phyloP scores from a whole-genome alignment of 2,797 vertebrate genomes.

The Molossus alvarezi region DNA sequence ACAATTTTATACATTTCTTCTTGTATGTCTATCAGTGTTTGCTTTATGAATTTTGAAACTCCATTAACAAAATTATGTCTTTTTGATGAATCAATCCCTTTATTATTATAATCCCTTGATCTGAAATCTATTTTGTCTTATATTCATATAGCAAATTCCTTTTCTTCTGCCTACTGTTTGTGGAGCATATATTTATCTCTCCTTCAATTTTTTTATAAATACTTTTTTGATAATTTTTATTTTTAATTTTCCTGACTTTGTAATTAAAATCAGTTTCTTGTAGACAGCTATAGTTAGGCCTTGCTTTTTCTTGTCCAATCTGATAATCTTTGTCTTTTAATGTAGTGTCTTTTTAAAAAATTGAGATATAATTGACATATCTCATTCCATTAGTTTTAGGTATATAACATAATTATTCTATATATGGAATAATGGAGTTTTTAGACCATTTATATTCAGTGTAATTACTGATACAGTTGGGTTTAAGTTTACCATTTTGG shows the following conservation, averaged over 20 bases:
- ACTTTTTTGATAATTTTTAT: not conserved
- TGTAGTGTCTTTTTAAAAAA: not conserved
- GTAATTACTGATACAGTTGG: not conserved
- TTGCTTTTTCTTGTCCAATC: not conserved
- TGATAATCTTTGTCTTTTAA: conserved; percentile 1
- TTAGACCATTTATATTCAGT: not conserved
- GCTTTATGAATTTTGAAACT: not conserved
- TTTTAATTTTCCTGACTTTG: not conserved
- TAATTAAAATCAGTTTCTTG: not conserved
- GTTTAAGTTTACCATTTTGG: conserved; percentile 6
- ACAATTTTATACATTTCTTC: conserved; percentile 27
- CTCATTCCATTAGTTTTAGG: not conserved
- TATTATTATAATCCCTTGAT: not conserved
- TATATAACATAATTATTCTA: not conserved
- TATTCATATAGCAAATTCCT: not conserved
- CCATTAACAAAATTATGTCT: not conserved
- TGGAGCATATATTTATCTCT: not conserved
- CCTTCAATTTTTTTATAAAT: not conserved
- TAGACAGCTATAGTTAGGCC: not conserved
- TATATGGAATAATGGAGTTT: not conserved
- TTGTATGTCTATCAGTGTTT: not conserved
- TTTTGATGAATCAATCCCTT: not conserved
- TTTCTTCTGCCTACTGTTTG: not conserved
- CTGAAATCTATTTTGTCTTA: not conserved
- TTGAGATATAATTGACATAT: not conserved